These are phyloP conservation scores for Nasua narica DNA, from an alignment of 2,797 vertebrate species.

Conservation along the genomic window DNA sequence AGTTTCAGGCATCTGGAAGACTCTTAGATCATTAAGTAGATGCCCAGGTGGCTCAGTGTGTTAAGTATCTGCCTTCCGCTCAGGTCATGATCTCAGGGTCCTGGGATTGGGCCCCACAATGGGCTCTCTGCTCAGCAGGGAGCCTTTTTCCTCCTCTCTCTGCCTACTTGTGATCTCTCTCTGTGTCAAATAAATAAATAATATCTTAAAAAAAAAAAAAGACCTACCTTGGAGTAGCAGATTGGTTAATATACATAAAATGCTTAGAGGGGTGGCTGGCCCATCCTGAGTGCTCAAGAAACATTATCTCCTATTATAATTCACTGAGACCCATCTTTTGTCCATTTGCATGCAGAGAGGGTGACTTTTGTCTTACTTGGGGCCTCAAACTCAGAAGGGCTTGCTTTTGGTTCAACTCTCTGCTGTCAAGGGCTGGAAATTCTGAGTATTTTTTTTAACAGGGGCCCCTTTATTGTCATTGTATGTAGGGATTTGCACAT, in stretches of 20 bases:
- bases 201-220: too few relatives aligned
- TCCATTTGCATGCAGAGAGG: not conserved
- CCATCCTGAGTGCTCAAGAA: not conserved
- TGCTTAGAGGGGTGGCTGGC: not conserved
- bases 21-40: not conserved
- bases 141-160: not conserved
- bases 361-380: not conserved
- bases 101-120: fast-evolving
- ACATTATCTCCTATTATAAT: not conserved
- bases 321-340: not conserved
- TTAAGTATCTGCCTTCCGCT: not conserved
- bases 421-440: not conserved
- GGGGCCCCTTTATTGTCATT: not conserved
- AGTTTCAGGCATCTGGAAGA: not conserved
- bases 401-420: not conserved
- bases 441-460: not conserved
- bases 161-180: not conserved
- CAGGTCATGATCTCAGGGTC: not conserved
- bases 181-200: not conserved
- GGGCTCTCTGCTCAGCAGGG: not conserved
- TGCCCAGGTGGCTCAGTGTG: not conserved
- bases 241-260: not conserved
- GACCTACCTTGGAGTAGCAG: not conserved
- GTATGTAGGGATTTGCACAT: not conserved
- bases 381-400: not conserved